Evolutionary conservation across 2,888 invertebrate species (phyloP).

Genomic region (Sympetrum striolatum): DNA sequence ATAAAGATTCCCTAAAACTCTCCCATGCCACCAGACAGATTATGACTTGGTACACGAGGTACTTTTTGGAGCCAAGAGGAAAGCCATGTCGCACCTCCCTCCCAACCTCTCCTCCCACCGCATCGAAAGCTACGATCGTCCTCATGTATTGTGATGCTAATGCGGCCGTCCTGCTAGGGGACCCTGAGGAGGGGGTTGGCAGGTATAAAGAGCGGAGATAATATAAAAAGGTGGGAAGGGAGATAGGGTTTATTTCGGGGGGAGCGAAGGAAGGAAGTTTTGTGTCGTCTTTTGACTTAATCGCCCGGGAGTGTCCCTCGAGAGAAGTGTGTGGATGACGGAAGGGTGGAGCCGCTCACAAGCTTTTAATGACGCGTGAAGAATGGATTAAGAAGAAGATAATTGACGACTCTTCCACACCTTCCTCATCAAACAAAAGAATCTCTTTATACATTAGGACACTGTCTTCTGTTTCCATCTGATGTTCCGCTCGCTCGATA

Average conservation of each 20-base stretch:
- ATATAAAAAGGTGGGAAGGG: not conserved
- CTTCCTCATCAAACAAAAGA: conserved; percentile 34
- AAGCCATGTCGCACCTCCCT: not conserved
- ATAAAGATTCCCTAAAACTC: not conserved
- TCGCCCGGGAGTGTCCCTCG: not conserved
- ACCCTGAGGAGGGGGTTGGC: not conserved
- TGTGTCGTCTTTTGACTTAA: not conserved
- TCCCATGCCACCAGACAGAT: conserved; percentile 4
- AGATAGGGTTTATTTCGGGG: not conserved
- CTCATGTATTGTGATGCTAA: conserved; percentile 30
- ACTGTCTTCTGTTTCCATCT: not conserved
- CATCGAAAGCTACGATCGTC: conserved; percentile 15
- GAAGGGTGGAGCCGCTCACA: conserved; percentile 2
- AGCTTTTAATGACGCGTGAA: conserved; percentile 37
- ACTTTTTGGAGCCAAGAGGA: conserved; percentile 12
- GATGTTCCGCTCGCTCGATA: not conserved
- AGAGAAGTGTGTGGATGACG: conserved; percentile 29
- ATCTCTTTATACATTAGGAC: conserved; percentile 9
- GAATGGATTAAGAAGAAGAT: conserved; percentile 41
- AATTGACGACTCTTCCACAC: conserved; percentile 38
- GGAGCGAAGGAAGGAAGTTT: not conserved
- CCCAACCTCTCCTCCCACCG: not conserved
- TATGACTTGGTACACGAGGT: conserved; percentile 34
- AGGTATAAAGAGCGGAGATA: conserved; percentile 29
- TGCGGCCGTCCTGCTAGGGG: not conserved